Percentiles rank a stretch among this genome's conserved stretches.
phyloP scores from a whole-genome alignment of 2,797 vertebrate genomes.

The Phaenicophaeus curvirostris region DNA sequence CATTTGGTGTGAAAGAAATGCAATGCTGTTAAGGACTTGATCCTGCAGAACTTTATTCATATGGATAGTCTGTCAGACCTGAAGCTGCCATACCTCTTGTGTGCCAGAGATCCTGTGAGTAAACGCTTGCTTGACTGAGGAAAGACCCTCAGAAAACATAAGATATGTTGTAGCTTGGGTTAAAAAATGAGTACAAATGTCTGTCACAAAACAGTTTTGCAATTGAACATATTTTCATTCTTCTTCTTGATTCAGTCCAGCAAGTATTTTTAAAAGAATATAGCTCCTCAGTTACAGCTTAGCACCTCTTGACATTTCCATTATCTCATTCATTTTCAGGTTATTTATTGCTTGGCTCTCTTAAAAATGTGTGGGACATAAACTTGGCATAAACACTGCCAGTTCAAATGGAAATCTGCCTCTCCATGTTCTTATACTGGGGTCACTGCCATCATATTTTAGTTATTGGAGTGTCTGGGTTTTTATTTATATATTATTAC shows the following conservation, averaged over 20 bases:
- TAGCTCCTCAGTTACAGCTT: conserved; percentile 39
- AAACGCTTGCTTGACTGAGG: background rate
- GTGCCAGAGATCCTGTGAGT: background rate
- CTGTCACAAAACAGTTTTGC: background rate
- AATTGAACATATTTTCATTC: conserved; percentile 21
- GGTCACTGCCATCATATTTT: conserved; percentile 1
- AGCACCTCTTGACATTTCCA: conserved; percentile 65
- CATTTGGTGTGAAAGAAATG: conserved; percentile 10
- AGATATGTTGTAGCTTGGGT: background rate
- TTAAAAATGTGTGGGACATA: conserved; percentile 22
- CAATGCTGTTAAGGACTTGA: background rate
- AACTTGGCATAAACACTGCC: conserved; percentile 17
- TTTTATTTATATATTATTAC: conserved; percentile 46
- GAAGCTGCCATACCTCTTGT: background rate
- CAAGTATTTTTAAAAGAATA: conserved; percentile 44
- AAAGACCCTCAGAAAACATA: background rate
- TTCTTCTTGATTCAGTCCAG: conserved; percentile 13
- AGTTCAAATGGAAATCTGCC: conserved; percentile 49
- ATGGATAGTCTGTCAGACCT: background rate
- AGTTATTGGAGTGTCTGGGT: background rate
- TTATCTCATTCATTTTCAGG: conserved; percentile 60
- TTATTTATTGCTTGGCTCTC: conserved; percentile 64
- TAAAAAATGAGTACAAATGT: background rate
- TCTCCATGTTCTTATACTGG: conserved; percentile 23
- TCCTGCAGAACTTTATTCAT: background rate